Percentiles rank a stretch among this genome's conserved stretches.
Evolutionary conservation across 2,797 vertebrate genomes (phyloP).

Genomic region (Pagetopsis macropterus): DNA sequence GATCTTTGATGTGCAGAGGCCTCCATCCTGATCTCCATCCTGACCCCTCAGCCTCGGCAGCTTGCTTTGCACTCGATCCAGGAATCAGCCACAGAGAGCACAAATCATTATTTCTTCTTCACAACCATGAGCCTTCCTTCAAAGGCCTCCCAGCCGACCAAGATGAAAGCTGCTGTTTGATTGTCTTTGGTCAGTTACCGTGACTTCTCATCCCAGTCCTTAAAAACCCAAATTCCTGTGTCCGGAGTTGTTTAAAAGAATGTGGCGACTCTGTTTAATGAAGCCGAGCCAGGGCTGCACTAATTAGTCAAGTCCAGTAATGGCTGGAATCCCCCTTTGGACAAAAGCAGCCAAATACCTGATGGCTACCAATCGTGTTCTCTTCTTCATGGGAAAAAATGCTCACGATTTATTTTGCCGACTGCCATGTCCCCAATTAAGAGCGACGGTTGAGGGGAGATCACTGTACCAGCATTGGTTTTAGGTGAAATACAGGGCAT

Average conservation of each 20-base stretch:
- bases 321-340: slow-evolving; percentile 65
- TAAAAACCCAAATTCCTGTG: slow-evolving; percentile 71
- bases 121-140: slow-evolving; percentile 37
- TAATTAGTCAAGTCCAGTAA: slow-evolving; percentile 77
- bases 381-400: slow-evolving; percentile 77
- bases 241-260: slow-evolving; percentile 69
- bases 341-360: slow-evolving; percentile 78
- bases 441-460: slow-evolving; percentile 55
- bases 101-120: slow-evolving; percentile 59
- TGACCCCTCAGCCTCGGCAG: slow-evolving; percentile 26
- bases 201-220: slow-evolving; percentile 67
- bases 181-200: slow-evolving; percentile 72
- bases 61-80: slow-evolving; percentile 33
- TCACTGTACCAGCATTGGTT: slow-evolving; percentile 20
- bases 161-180: slow-evolving; percentile 63
- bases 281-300: slow-evolving; percentile 70
- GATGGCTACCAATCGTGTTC: slow-evolving; percentile 66
- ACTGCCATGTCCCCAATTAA: slow-evolving; percentile 74
- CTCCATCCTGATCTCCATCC: neutral
- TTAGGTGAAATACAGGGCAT: slow-evolving; percentile 44
- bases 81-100: slow-evolving; percentile 40
- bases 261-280: slow-evolving; percentile 70
- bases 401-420: slow-evolving; percentile 63
- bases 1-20: neutral
- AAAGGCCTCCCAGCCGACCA: slow-evolving; percentile 36